These are phyloP conservation scores for Mastomys natalensis DNA, from an alignment of 2,113 vertebrate genomes.

Conservation along the genomic window DNA sequence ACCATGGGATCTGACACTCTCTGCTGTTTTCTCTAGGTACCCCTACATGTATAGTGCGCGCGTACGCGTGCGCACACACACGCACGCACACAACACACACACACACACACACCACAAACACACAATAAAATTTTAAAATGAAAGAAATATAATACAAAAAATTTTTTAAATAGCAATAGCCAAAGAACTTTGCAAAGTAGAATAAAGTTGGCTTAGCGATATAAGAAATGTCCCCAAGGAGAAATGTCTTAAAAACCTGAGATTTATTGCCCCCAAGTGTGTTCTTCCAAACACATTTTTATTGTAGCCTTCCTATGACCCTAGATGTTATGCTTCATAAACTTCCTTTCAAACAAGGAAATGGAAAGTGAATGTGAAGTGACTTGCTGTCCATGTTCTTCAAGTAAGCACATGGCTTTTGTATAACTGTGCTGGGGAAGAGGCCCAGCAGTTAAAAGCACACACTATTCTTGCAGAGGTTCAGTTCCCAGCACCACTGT, in stretches of 20 bases:
- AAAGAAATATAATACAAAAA: conserved; percentile 32
- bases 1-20: not conserved
- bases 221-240: not conserved
- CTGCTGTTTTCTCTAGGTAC: not conserved
- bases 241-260: not conserved
- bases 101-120: not conserved
- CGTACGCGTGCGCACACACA: too few relatives aligned
- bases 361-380: not conserved
- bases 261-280: not conserved
- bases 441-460: not conserved
- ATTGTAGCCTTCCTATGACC: not conserved
- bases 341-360: not conserved
- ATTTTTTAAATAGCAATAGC: not conserved
- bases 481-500: not conserved
- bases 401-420: not conserved
- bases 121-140: not conserved
- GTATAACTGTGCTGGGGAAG: not conserved
- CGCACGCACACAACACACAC: not conserved
- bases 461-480: not conserved
- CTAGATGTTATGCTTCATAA: not conserved
- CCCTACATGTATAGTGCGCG: not conserved
- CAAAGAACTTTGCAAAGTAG: not conserved
- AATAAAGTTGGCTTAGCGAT: not conserved
- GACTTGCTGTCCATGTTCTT: not conserved
- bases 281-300: not conserved